Conservation (phyloP, 2,113 vertebrate species). For the Probosciger aterrimus region DNA sequence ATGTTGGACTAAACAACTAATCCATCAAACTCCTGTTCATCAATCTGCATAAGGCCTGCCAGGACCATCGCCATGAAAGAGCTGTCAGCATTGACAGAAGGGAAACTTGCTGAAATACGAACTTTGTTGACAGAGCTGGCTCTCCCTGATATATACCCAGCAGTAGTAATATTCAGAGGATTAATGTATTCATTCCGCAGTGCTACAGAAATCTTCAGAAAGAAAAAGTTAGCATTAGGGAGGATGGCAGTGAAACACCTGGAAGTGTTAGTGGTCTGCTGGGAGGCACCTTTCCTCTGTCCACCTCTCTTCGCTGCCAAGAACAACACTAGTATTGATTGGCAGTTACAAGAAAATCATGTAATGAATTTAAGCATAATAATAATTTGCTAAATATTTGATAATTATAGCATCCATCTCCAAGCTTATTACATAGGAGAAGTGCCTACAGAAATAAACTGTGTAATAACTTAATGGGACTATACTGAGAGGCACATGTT, state of each 20-base stretch:
- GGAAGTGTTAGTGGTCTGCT: background rate
- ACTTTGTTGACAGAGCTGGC: background rate
- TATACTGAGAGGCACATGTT: background rate
- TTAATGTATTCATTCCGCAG: background rate
- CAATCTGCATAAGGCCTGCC: background rate
- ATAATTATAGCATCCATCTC: background rate
- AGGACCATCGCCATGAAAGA: background rate
- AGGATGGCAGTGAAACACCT: background rate
- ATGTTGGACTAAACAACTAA: background rate
- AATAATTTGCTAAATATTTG: background rate
- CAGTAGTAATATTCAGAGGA: background rate
- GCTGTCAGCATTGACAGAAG: background rate
- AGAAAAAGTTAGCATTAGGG: background rate
- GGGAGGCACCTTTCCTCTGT: background rate
- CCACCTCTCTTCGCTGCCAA: background rate
- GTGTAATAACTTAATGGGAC: background rate
- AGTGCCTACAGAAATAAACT: background rate
- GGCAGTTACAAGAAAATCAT: background rate
- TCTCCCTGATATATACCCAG: background rate
- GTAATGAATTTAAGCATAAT: background rate
- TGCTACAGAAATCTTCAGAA: background rate
- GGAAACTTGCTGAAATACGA: background rate
- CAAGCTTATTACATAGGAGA: background rate
- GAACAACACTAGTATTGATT: background rate
- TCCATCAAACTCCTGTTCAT: background rate